Percentiles rank a stretch among this genome's conserved stretches.
phyloP scores from a whole-genome alignment of 2,797 vertebrate species.

The Lepidocolaptes lacrymiger region DNA sequence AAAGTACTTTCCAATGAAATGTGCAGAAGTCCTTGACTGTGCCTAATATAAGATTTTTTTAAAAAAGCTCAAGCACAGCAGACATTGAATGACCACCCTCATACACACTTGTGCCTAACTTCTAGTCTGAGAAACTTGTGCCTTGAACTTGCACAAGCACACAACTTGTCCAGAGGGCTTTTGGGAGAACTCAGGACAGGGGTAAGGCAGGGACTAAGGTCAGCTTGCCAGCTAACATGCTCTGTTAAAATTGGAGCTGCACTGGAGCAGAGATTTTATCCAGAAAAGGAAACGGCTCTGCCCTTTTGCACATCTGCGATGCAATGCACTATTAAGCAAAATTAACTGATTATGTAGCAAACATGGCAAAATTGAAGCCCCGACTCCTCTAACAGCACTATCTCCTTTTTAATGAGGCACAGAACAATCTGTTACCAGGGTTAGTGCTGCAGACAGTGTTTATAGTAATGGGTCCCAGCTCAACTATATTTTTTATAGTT shows the following conservation, averaged over 20 bases:
- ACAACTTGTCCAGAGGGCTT: background rate
- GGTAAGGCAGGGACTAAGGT: background rate
- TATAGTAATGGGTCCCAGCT: background rate
- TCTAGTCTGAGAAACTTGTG: background rate
- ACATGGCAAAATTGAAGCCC: slow-evolving; percentile 1
- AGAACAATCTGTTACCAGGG: slow-evolving; percentile 25
- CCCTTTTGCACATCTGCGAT: background rate
- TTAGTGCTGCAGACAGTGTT: background rate
- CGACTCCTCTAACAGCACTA: slow-evolving; percentile 1
- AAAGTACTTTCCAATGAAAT: background rate
- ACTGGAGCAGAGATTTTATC: background rate
- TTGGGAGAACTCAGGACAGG: background rate
- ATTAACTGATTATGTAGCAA: slow-evolving; percentile 60
- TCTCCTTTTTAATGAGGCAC: slow-evolving; percentile 41
- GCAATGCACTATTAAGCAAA: slow-evolving; percentile 39
- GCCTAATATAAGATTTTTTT: background rate
- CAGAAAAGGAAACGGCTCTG: background rate
- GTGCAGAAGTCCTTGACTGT: background rate
- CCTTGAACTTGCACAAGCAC: background rate
- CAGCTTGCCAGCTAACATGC: background rate
- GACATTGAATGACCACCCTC: background rate
- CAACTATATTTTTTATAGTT: background rate
- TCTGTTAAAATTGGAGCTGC: background rate
- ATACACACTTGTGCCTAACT: background rate
- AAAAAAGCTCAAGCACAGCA: background rate